Conservation (phyloP, 2,888 invertebrate genomes). For the Volucella zonaria region DNA sequence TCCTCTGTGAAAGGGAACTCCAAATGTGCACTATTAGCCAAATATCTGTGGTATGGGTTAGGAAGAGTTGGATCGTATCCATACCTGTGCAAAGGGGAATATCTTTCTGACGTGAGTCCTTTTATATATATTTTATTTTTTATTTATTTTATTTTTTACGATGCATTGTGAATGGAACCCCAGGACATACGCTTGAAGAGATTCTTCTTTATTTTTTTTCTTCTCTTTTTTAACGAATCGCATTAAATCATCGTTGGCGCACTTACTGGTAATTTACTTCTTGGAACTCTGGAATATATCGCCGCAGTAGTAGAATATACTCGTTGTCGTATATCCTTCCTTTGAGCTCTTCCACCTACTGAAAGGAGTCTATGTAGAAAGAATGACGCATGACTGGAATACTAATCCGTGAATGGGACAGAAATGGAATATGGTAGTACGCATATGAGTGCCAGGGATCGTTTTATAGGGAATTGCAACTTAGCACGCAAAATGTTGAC, state of each 20-base stretch:
- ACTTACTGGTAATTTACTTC: conserved; percentile 66
- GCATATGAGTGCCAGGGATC: conserved; percentile 77
- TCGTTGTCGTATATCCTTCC: background rate
- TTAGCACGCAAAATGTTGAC: conserved; percentile 79
- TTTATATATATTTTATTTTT: too few species aligned
- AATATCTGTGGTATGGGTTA: conserved; percentile 32
- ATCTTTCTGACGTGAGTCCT: conserved; percentile 27
- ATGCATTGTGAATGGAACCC: background rate
- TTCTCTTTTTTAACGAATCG: conserved; percentile 45
- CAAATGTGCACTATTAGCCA: conserved; percentile 62
- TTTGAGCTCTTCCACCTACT: conserved; percentile 7
- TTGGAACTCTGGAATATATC: conserved; percentile 38
- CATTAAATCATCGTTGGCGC: conserved; percentile 71
- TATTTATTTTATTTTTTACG: conserved; percentile 5
- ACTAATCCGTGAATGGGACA: conserved; percentile 26
- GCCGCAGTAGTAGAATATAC: conserved; percentile 6
- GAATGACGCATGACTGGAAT: conserved; percentile 56
- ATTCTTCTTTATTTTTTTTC: background rate
- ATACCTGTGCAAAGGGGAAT: conserved; percentile 24
- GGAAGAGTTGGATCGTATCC: conserved; percentile 12
- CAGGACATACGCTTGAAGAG: conserved; percentile 12
- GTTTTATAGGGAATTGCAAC: conserved; percentile 82
- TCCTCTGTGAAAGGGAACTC: conserved; percentile 46
- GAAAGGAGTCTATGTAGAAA: conserved; percentile 6
- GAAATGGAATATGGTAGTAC: conserved; percentile 9